A percentile compares a stretch with the other conserved stretches of the same genome.
These are phyloP conservation scores for Aromia moschata DNA, from an alignment of 2,888 invertebrate species.

Conservation along the genomic window DNA sequence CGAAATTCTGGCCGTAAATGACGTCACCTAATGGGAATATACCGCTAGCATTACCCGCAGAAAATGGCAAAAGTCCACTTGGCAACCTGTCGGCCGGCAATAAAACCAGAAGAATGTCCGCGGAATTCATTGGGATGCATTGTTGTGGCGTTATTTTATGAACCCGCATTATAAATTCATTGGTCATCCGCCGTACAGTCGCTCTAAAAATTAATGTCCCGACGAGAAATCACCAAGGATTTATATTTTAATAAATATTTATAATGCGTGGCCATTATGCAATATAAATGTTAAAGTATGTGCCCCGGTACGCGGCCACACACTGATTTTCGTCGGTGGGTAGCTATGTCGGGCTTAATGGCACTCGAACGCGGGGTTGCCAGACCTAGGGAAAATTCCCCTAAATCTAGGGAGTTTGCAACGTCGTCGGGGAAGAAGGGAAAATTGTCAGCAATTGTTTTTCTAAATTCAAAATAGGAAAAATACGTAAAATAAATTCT, in stretches of 20 bases:
- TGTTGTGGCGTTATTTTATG: constrained; percentile 45
- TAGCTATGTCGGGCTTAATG: constrained; percentile 15
- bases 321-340: constrained; percentile 22
- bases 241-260: constrained; percentile 42
- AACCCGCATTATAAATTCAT: constrained; percentile 47
- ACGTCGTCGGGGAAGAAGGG: too few relatives aligned
- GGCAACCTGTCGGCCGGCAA: constrained; percentile 24
- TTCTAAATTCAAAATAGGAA: too few relatives aligned
- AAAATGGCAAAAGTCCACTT: constrained; percentile 20
- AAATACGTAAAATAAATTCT: too few relatives aligned
- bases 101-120: constrained; percentile 32
- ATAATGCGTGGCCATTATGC: constrained; percentile 34
- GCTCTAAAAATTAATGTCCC: constrained; percentile 39
- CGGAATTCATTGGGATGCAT: constrained; percentile 45
- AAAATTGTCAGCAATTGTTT: too few relatives aligned
- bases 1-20: constrained; percentile 8
- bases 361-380: constrained; percentile 1
- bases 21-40: constrained; percentile 16
- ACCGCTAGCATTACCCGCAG: constrained; percentile 13
- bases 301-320: constrained; percentile 18
- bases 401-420: too few relatives aligned
- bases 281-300: constrained; percentile 26
- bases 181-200: constrained; percentile 39
- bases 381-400: too few relatives aligned
- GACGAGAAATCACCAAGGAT: constrained; percentile 37